Evolutionary conservation across 2,888 invertebrate species (phyloP).

Genomic region (Lissonota sp.): DNA sequence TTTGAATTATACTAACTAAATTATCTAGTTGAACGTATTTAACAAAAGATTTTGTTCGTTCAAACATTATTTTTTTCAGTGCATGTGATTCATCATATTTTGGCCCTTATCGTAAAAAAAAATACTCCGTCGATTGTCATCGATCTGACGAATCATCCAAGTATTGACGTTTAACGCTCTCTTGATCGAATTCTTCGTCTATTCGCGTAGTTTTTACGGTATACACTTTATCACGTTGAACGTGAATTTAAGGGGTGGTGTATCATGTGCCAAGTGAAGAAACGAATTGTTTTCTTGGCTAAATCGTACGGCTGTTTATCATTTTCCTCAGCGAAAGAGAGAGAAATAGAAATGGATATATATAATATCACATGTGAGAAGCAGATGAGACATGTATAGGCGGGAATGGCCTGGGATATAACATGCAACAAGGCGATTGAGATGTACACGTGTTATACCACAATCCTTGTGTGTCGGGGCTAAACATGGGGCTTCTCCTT

Average conservation of each 20-base stretch:
- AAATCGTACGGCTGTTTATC: slow-evolving; percentile 52
- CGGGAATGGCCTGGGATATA: slow-evolving; percentile 44
- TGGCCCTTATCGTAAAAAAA: too few relatives aligned
- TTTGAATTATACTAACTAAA: too few relatives aligned
- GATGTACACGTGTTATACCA: slow-evolving; percentile 64
- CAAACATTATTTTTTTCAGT: too few relatives aligned
- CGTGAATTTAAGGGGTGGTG: slow-evolving; percentile 13
- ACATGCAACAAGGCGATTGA: slow-evolving; percentile 65
- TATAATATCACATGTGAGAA: background rate
- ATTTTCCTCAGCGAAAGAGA: slow-evolving; percentile 19
- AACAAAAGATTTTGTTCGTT: too few relatives aligned
- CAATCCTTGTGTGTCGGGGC: slow-evolving; percentile 52
- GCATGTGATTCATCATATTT: too few relatives aligned
- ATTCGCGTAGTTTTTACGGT: too few relatives aligned
- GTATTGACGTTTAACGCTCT: too few relatives aligned
- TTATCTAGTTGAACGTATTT: too few relatives aligned
- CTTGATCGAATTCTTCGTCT: too few relatives aligned
- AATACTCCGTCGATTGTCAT: too few relatives aligned
- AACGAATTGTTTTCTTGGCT: slow-evolving; percentile 59
- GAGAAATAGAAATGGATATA: slow-evolving; percentile 36
- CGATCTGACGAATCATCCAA: too few relatives aligned
- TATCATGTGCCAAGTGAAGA: slow-evolving; percentile 51
- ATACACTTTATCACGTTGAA: too few relatives aligned
- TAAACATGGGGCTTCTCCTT: background rate
- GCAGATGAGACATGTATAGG: slow-evolving; percentile 25